Percentiles rank a stretch among this genome's conserved stretches.
These are phyloP conservation scores for Rallus crepitans DNA, from an alignment of 2,797 vertebrate species.

Conservation along the genomic window DNA sequence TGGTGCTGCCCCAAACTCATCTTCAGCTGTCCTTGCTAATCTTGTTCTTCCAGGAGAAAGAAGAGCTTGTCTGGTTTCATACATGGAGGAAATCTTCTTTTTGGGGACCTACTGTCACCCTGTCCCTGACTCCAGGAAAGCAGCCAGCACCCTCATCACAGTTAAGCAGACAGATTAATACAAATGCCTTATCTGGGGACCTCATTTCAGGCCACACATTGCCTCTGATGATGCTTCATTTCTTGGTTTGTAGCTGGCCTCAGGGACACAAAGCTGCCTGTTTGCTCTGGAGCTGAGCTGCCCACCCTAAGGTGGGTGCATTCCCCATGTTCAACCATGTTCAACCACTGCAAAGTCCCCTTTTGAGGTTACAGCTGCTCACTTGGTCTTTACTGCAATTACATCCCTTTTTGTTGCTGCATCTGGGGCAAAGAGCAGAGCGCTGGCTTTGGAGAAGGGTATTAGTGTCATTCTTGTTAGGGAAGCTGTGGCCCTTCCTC, in stretches of 20 bases:
- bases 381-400: neutral
- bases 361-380: neutral
- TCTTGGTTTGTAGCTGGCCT: neutral
- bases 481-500: neutral
- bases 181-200: neutral
- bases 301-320: rapidly evolving
- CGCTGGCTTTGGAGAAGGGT: neutral
- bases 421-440: rapidly evolving
- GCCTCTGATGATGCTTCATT: neutral
- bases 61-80: neutral
- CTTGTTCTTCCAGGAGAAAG: neutral
- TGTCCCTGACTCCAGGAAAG: neutral
- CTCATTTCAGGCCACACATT: neutral
- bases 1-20: neutral
- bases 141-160: neutral
- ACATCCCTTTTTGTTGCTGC: neutral
- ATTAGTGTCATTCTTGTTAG: rapidly evolving
- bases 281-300: neutral
- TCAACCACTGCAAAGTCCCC: neutral
- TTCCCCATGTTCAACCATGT: neutral
- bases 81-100: neutral
- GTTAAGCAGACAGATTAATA: neutral
- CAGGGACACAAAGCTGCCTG: neutral
- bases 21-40: neutral
- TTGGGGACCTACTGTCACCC: neutral